A percentile compares a stretch with the other conserved stretches of the same genome.
These are phyloP conservation scores for Brienomyrus longianalis DNA, from an alignment of 2,113 vertebrate species.

Conservation along the genomic window DNA sequence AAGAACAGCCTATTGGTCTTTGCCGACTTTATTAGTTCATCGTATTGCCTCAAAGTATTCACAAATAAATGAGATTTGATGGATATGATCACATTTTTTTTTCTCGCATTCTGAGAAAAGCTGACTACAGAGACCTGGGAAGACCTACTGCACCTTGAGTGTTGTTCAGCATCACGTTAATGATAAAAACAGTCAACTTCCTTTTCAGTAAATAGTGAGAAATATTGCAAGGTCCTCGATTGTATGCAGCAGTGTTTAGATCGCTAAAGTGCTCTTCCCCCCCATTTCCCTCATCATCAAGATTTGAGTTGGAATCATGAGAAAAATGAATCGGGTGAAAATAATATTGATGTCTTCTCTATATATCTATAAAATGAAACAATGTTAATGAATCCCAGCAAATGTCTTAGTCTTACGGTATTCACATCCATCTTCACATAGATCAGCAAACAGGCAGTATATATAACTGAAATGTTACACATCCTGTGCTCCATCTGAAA, in stretches of 20 bases:
- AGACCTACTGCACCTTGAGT: background rate
- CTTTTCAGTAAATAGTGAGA: background rate
- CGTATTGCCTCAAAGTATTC: background rate
- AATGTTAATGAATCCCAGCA: background rate
- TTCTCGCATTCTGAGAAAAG: background rate
- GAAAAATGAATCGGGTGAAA: background rate
- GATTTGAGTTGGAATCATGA: slow-evolving; percentile 18
- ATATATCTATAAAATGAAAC: background rate
- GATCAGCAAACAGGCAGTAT: slow-evolving; percentile 16
- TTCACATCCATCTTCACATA: background rate
- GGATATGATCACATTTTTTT: background rate
- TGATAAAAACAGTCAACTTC: background rate
- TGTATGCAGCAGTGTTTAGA: background rate
- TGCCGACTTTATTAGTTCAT: background rate
- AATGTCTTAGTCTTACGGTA: background rate
- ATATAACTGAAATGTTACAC: slow-evolving; percentile 8
- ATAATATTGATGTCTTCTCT: slow-evolving; percentile 7
- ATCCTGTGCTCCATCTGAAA: background rate
- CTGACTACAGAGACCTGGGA: background rate
- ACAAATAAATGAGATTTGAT: background rate
- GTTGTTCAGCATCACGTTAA: background rate
- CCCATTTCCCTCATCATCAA: background rate
- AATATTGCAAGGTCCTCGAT: slow-evolving; percentile 15
- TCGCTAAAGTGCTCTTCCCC: slow-evolving; percentile 4
- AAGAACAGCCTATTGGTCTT: background rate